Conservation (phyloP, 2,888 invertebrate genomes). For the Perizoma affinitatum region DNA sequence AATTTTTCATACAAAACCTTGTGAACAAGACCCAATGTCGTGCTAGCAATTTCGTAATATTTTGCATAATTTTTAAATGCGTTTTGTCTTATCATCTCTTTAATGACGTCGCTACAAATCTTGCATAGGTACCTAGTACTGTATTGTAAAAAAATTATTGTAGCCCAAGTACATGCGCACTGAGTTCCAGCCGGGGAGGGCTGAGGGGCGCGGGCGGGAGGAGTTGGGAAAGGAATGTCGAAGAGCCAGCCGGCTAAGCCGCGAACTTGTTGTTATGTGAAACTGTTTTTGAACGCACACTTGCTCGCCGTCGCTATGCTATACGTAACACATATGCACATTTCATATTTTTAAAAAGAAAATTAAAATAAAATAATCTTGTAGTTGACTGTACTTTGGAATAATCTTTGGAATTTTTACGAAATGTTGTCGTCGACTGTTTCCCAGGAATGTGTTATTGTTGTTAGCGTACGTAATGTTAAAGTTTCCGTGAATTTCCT, state of each 20-base stretch:
- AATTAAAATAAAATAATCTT: neutral
- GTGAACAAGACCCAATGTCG: too few relatives aligned
- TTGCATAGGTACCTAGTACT: slow-evolving; percentile 7
- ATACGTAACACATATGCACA: neutral
- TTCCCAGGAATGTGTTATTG: too few relatives aligned
- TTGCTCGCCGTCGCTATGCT: slow-evolving; percentile 47
- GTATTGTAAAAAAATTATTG: slow-evolving; percentile 54
- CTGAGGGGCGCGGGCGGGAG: slow-evolving; percentile 55
- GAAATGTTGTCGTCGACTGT: too few relatives aligned
- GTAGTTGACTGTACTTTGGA: slow-evolving; percentile 7
- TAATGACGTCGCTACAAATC: slow-evolving; percentile 24
- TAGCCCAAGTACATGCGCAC: slow-evolving; percentile 76
- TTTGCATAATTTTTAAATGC: too few relatives aligned
- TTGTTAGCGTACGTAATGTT: too few relatives aligned
- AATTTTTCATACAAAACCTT: too few relatives aligned
- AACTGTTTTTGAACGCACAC: slow-evolving; percentile 69
- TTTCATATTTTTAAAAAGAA: too few relatives aligned
- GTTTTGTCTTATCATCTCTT: neutral
- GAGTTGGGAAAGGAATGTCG: slow-evolving; percentile 76
- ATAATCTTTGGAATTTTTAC: too few relatives aligned
- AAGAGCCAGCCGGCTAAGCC: slow-evolving; percentile 72
- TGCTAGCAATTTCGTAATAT: too few relatives aligned
- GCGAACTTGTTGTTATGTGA: slow-evolving; percentile 79
- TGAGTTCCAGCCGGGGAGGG: slow-evolving; percentile 56
- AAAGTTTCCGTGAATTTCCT: too few relatives aligned